Conservation (phyloP, 2,113 vertebrate species). For the Grallaria varia region DNA sequence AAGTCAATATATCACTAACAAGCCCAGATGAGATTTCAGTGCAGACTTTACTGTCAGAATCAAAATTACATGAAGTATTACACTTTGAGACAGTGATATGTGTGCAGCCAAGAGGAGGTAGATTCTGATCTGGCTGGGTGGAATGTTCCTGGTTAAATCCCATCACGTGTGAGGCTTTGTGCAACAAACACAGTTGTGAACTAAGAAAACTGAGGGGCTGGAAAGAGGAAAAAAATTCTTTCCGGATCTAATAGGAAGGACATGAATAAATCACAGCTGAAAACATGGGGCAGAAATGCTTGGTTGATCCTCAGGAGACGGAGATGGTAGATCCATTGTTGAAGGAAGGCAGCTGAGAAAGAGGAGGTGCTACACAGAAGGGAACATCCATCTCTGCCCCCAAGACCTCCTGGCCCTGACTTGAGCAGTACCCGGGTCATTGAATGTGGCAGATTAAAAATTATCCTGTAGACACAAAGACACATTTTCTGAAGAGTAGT, state of each 20-base stretch:
- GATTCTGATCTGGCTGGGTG: not conserved
- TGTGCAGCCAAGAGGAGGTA: not conserved
- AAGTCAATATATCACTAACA: not conserved
- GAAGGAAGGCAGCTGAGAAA: not conserved
- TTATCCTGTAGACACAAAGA: not conserved
- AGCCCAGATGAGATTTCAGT: slow-evolving; percentile 25
- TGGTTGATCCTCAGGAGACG: not conserved
- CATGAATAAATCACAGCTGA: not conserved
- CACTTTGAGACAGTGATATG: not conserved
- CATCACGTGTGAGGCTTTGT: not conserved
- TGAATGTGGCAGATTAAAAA: not conserved
- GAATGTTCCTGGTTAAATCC: not conserved
- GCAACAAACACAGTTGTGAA: not conserved
- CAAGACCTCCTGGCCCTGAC: not conserved
- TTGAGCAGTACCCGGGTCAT: not conserved
- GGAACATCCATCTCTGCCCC: not conserved
- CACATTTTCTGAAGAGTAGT: not conserved
- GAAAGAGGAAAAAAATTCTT: not conserved
- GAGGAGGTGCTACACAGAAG: not conserved
- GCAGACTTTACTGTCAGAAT: slow-evolving; percentile 3
- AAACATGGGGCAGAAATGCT: not conserved
- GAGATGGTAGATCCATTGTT: not conserved
- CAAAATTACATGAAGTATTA: slow-evolving; percentile 19
- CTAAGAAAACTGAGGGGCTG: not conserved
- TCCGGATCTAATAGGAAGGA: not conserved